Evolutionary conservation across 30 jellyfish, hydroid and myxozoan genomes (phyloP).

Genomic region (Aurelia sp.): DNA sequence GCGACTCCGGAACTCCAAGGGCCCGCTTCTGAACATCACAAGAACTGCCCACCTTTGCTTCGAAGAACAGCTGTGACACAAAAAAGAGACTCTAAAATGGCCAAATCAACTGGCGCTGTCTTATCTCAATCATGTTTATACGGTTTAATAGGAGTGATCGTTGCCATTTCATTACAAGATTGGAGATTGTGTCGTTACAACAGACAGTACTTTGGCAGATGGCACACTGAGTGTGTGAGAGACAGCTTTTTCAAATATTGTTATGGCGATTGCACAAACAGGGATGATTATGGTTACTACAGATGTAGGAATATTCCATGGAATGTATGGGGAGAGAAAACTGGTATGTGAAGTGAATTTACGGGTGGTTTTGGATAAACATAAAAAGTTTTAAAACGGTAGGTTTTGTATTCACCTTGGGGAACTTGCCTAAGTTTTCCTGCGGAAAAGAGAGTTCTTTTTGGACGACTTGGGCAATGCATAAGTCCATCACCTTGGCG

Average conservation of each 20-base stretch:
- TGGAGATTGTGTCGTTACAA: background rate
- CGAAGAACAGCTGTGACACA: no score
- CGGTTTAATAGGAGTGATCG: background rate
- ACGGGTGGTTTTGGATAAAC: no score
- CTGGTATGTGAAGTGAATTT: no score
- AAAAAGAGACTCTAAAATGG: background rate
- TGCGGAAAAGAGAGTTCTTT: no score
- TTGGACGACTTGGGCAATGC: no score
- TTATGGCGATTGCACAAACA: background rate
- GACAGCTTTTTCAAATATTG: background rate
- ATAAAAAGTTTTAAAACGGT: no score
- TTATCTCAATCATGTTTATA: background rate
- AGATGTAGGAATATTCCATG: background rate
- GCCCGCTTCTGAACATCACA: no score
- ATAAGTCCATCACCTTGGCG: no score
- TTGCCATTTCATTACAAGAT: background rate
- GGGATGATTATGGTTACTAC: background rate
- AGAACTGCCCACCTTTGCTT: no score
- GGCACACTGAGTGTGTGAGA: background rate
- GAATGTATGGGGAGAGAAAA: conserved; percentile 3
- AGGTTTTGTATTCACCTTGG: no score
- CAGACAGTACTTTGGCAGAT: background rate
- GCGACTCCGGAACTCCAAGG: no score
- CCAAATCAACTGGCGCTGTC: background rate
- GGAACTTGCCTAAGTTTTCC: no score